Evolutionary conservation across 2,113 vertebrate genomes (phyloP).

Genomic region (Dromaius novaehollandiae): DNA sequence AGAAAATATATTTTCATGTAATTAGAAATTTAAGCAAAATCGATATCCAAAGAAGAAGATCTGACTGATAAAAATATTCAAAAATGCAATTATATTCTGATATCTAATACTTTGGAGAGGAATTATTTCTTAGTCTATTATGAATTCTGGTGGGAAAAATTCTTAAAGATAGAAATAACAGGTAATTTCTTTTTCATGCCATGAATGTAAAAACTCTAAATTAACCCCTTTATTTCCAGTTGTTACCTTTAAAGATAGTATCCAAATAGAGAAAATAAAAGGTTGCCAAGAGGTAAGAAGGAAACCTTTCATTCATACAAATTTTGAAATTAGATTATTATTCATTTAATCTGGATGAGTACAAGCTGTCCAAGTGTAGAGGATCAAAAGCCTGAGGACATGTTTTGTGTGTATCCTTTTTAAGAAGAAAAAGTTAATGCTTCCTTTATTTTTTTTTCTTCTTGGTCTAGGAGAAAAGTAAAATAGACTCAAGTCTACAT

Average conservation of each 20-base stretch:
- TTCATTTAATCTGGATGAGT: neutral
- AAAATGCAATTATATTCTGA: neutral
- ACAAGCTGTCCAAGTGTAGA: fast-evolving
- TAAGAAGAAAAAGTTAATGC: neutral
- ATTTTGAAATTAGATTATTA: neutral
- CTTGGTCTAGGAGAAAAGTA: neutral
- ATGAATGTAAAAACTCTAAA: neutral
- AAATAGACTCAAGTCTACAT: neutral
- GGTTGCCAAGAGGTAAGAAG: neutral
- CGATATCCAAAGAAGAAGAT: neutral
- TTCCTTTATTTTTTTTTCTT: neutral
- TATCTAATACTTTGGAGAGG: neutral
- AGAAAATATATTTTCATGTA: neutral
- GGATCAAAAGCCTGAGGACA: neutral
- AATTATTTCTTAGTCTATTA: neutral
- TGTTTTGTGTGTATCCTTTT: neutral
- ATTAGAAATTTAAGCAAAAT: neutral
- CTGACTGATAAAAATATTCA: neutral
- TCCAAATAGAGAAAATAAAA: neutral
- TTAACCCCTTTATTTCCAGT: neutral
- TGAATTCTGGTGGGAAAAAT: neutral
- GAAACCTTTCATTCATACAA: neutral
- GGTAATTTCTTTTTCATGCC: neutral
- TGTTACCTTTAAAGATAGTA: neutral
- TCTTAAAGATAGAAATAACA: neutral